Conservation (phyloP, 2,113 vertebrate genomes). For the Bufo bufo region DNA sequence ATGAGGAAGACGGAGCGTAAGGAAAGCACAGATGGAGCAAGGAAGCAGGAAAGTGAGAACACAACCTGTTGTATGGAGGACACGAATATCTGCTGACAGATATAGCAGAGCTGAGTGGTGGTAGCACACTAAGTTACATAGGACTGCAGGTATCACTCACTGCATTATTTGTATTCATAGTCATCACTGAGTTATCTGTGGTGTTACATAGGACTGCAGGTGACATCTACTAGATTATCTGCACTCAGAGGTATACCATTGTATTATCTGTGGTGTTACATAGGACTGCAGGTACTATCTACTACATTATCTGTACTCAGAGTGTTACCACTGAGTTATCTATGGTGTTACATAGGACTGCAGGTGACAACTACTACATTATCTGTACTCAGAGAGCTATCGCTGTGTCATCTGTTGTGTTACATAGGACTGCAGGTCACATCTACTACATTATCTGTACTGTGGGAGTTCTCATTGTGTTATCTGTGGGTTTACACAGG, state of each 20-base stretch:
- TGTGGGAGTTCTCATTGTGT: too few relatives aligned
- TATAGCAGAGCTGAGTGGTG: not conserved
- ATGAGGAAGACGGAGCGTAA: not conserved
- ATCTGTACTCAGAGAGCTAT: too few relatives aligned
- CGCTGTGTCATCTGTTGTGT: too few relatives aligned
- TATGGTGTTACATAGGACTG: slow-evolving; percentile 3
- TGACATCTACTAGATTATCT: not conserved
- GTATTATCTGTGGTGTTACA: not conserved
- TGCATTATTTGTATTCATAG: not conserved
- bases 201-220: slow-evolving; percentile 6
- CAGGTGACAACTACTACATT: too few relatives aligned
- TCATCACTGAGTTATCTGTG: too few relatives aligned
- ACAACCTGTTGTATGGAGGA: slow-evolving; percentile 15
- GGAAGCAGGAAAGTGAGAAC: not conserved
- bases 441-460: too few relatives aligned
- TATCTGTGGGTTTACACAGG: too few relatives aligned
- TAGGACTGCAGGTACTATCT: not conserved
- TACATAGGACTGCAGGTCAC: too few relatives aligned
- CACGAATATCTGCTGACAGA: not conserved
- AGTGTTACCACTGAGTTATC: not conserved
- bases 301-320: not conserved
- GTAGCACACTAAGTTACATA: not conserved
- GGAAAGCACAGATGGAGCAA: not conserved
- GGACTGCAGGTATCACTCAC: not conserved
- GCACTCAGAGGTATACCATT: not conserved